Evolutionary conservation across 2,888 invertebrate genomes (phyloP).

Genomic region (Morpho achilles): DNA sequence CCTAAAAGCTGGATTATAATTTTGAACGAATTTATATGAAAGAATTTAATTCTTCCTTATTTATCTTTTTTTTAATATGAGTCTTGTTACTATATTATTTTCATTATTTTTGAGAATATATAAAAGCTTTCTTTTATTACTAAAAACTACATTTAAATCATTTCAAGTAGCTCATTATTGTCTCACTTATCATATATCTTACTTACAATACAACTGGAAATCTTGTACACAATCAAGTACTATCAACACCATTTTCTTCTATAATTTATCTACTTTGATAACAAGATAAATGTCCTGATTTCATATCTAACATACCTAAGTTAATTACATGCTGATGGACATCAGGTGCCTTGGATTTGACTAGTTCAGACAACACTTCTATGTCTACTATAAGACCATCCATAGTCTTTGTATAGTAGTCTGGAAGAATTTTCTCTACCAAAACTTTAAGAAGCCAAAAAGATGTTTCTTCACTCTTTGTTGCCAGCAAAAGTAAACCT

Average conservation of each 20-base stretch:
- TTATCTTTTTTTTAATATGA: no score
- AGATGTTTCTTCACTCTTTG: slow-evolving; percentile 93
- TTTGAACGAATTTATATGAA: no score
- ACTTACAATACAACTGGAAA: no score
- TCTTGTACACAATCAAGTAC: not conserved
- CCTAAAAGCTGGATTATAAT: no score
- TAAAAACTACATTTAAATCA: no score
- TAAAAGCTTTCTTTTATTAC: no score
- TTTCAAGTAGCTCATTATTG: no score
- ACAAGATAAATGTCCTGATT: slow-evolving; percentile 12
- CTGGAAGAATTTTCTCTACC: slow-evolving; percentile 91
- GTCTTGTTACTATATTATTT: no score
- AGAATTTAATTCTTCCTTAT: no score
- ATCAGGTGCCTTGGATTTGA: slow-evolving; percentile 89
- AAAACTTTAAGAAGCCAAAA: slow-evolving; percentile 96
- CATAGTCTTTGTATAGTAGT: slow-evolving; percentile 95
- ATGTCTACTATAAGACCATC: slow-evolving; percentile 92
- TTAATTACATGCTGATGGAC: slow-evolving; percentile 89
- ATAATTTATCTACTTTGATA: slow-evolving; percentile 15
- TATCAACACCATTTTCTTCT: slow-evolving; percentile 1
- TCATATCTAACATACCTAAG: slow-evolving; percentile 72
- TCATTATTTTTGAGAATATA: no score
- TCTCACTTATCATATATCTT: no score
- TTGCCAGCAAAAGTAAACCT: slow-evolving; percentile 90
- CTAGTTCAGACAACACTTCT: slow-evolving; percentile 92